Evolutionary conservation across 2,113 vertebrate species (phyloP).

Genomic region (Ciconia boyciana): DNA sequence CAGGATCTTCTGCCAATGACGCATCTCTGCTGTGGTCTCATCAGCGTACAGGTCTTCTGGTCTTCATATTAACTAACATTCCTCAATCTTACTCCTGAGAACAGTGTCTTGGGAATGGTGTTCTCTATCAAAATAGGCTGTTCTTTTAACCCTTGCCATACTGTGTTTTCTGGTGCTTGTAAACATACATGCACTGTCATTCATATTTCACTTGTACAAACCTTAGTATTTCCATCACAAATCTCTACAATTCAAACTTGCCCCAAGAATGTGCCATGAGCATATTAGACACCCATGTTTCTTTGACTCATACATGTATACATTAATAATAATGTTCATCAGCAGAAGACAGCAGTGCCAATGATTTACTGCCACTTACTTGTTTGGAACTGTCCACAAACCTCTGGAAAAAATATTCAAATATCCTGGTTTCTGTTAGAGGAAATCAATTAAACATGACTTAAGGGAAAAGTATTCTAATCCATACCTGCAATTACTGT

Average conservation of each 20-base stretch:
- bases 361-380: background rate
- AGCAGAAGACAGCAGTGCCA: background rate
- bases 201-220: background rate
- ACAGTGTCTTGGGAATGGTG: background rate
- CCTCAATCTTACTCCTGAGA: background rate
- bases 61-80: background rate
- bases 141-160: background rate
- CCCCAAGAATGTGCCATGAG: background rate
- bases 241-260: background rate
- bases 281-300: background rate
- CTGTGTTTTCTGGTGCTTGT: background rate
- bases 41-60: background rate
- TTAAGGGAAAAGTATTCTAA: background rate
- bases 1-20: background rate
- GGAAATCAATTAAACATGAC: background rate
- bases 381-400: background rate
- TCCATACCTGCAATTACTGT: background rate
- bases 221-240: background rate
- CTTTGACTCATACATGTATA: background rate
- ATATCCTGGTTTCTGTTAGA: background rate
- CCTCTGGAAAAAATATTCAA: background rate
- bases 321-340: background rate
- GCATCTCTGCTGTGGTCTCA: background rate
- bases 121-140: background rate
- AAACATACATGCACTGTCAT: background rate